These are phyloP conservation scores for Cataglyphis rosenhaueri DNA, from an alignment of 2,888 invertebrate genomes.

Conservation along the genomic window DNA sequence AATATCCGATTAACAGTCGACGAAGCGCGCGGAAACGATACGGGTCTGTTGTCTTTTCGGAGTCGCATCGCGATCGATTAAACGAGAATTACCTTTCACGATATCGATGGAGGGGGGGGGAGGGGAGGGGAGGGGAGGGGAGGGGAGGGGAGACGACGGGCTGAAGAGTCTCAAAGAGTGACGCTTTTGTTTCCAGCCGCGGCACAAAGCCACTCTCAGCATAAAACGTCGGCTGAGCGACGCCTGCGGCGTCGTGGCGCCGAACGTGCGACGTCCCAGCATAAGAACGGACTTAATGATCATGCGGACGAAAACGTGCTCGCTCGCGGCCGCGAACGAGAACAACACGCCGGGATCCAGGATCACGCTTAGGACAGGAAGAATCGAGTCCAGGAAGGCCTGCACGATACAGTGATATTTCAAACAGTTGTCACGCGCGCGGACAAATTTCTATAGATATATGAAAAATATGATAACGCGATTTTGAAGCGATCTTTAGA, in stretches of 20 bases:
- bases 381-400: constrained; percentile 75
- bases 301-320: constrained; percentile 93
- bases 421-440: constrained; percentile 23
- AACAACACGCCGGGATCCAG: constrained; percentile 81
- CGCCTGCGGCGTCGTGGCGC: constrained; percentile 95
- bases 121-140: no score
- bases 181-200: constrained; percentile 74
- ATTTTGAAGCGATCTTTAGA: constrained; percentile 59
- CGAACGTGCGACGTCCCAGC: constrained; percentile 94
- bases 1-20: constrained; percentile 30
- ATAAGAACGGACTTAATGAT: constrained; percentile 95
- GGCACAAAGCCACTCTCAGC: constrained; percentile 89
- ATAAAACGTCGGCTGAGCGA: constrained; percentile 94
- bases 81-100: constrained; percentile 11
- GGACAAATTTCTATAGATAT: constrained; percentile 14
- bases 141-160: no score
- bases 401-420: constrained; percentile 81
- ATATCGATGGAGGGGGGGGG: background rate
- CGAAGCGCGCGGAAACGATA: constrained; percentile 26
- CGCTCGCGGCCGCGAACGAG: constrained; percentile 89
- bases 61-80: constrained; percentile 31
- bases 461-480: constrained; percentile 41
- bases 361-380: constrained; percentile 77
- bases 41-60: background rate
- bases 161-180: constrained; percentile 15